A percentile compares a stretch with the other conserved stretches of the same genome.
Conservation (phyloP, 2,888 invertebrate genomes). For the Unio pictorum region DNA sequence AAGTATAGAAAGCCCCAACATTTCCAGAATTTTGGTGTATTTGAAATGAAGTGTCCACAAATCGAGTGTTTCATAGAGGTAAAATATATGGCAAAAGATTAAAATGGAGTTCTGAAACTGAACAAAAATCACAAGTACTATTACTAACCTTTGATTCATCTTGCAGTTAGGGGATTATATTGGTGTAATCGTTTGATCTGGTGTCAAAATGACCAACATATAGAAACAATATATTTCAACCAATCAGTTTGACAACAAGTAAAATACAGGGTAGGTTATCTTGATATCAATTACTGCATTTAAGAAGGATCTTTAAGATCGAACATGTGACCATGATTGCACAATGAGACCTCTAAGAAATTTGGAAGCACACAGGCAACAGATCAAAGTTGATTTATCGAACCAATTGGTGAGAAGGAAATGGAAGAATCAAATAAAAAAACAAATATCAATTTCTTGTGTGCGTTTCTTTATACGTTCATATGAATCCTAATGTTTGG, state of each 20-base stretch:
- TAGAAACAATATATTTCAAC: constrained; percentile 15
- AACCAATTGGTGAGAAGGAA: constrained; percentile 13
- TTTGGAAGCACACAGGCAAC: constrained; percentile 21
- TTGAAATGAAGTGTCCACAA: constrained; percentile 19
- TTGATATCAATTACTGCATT: constrained; percentile 9
- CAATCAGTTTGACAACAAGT: constrained; percentile 4
- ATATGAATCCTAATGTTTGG: constrained; percentile 22
- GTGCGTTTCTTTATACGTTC: constrained; percentile 16
- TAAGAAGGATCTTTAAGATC: neutral
- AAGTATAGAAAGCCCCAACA: too few species aligned
- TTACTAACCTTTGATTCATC: constrained; percentile 9
- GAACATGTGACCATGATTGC: constrained; percentile 4
- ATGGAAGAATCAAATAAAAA: constrained; percentile 19
- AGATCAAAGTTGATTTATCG: constrained; percentile 30
- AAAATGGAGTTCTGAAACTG: neutral
- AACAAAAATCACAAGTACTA: constrained; percentile 14
- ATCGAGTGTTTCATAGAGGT: constrained; percentile 11
- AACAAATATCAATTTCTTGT: constrained; percentile 12
- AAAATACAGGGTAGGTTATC: constrained; percentile 9
- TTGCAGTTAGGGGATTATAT: constrained; percentile 11
- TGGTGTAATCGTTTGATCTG: constrained; percentile 9
- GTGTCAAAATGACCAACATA: constrained; percentile 1
- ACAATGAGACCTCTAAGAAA: constrained; percentile 22
- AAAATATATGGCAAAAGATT: constrained; percentile 1
- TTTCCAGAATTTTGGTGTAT: constrained; percentile 3